A percentile compares a stretch with the other conserved stretches of the same genome.
Evolutionary conservation across 1,140 invertebrate species (phyloP).

Genomic region (Neodiprion fabricii): DNA sequence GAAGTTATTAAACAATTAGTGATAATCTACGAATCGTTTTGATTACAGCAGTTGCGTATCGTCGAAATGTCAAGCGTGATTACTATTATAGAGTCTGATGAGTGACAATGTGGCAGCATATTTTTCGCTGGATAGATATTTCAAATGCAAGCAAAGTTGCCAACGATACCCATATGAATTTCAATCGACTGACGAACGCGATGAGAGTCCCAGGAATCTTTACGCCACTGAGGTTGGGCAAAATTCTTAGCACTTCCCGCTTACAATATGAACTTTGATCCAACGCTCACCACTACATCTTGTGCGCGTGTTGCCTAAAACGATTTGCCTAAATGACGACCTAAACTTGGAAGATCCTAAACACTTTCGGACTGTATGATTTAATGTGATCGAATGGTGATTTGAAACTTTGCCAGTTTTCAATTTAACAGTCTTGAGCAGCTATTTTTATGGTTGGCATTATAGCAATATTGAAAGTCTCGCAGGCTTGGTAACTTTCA

Average conservation of each 20-base stretch:
- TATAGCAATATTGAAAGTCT: constrained; percentile 41
- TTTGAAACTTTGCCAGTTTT: background rate
- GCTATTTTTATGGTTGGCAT: constrained; percentile 35
- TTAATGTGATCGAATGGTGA: background rate
- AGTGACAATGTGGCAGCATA: too few relatives aligned
- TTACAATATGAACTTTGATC: background rate
- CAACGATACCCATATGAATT: background rate
- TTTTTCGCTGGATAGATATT: background rate
- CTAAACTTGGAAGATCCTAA: background rate
- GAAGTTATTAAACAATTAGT: too few relatives aligned
- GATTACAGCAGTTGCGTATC: too few relatives aligned
- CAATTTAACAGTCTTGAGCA: constrained; percentile 25
- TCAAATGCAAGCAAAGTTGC: background rate
- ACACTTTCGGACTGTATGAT: background rate
- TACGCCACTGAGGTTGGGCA: background rate
- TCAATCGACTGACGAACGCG: background rate
- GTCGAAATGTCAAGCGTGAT: too few relatives aligned
- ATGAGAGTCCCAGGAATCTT: background rate
- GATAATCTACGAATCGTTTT: too few relatives aligned
- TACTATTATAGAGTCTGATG: too few relatives aligned
- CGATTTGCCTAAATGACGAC: background rate
- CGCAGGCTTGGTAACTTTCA: background rate
- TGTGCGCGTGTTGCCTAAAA: background rate
- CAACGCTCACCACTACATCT: background rate
- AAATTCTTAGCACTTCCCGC: background rate